Base-by-base conservation (phyloP, 2,797 vertebrate species). In the Chlorospingus semifuscus region DNA sequence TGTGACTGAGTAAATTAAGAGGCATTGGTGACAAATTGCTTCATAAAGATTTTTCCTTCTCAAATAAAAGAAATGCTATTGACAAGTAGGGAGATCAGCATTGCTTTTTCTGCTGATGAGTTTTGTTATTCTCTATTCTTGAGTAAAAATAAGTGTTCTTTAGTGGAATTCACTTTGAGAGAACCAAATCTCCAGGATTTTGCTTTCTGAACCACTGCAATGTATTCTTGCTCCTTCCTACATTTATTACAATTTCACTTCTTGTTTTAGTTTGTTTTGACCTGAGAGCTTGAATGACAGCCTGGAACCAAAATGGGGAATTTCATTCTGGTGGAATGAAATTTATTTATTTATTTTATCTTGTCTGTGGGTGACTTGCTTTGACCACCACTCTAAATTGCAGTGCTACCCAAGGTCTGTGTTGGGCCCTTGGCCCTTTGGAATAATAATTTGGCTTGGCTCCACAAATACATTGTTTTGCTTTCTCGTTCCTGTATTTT, bases 401-500 rank as follows among this genome's bases (percentile, higher is more conserved):
- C 9, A 34, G 46, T 11, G 37, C 52, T 52, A 0, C 20, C 15
- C 26, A 18, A 57, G 63, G 17, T 76, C 55, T 84, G 34, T 2
- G 2, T n/a, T 42, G 36, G 39, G n/a, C 39, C 50, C 22, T 80
- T 0, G 0, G 50, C 55, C 36, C 26, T n/a, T 52, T 49, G n/a
- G 29, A 16, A 30, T 19, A 2, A 10, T 24, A 12, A 26, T 32
- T 42, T 78, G n/a, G 4, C 75, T 61, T 83, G 18, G 47, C 22
- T 50, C 27, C 70, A 72, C 63, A 50, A 26, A 89, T 46, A 52
- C 71, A 23, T 82, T 70, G 52, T 49, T 87, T 63, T 93, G 15
- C 20, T 94, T 89, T 64, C 90, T 71, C 18, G 74, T 74, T 47
- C 64, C 0, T 92, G 7, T 75, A 12, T 97, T 76, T 91, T 64